Evolutionary conservation across 2,888 invertebrate genomes (phyloP), one percentile per base, ranked within the genome.

Genomic region (Vanessa cardui): DNA sequence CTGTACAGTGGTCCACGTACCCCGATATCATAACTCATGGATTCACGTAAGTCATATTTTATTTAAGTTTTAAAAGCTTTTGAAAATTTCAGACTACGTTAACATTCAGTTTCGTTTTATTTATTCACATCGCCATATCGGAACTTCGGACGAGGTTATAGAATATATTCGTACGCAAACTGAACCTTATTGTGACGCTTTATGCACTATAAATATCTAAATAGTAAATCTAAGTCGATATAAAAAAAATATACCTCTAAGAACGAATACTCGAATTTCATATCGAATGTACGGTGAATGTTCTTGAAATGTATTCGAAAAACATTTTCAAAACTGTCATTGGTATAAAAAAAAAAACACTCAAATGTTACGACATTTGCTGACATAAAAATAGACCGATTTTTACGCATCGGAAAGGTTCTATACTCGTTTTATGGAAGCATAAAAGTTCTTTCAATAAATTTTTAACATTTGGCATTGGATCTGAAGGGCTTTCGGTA

Each of bases 381-480:
- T 79, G 80, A 83, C 83, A 84, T 88, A 89, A 92, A 89, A 90
- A 88, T 88, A 86, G 85, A 86, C 84, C 82, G 82, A 88, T 88
- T 90, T 39, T 89, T 85, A 87, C 90, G 89, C 88, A 86, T 89
- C 83, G 76, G 83, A 81, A 84, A 83, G 79, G 83, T 80, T n/a
- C 83, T 79, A 81, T 81, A 84, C 80, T 78, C 80, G 82, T 85
- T 87, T 89, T 89, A 85, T 78, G 82, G 74, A 74, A 74, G 73
- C 85, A 81, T 90, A 89, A 90, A 89, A 87, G 79, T 72, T 80
- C 79, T 81, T 85, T 83, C 89, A 86, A 90, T 90, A 90, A 90
- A 86, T 76, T 86, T 64, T 89, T 89, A 87, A 90, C 84, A 80
- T 81, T 76, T 75, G 80, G 74, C 79, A 80, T 81, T 80, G 81